Base-by-base conservation (phyloP, 2,797 vertebrate genomes). In the Ciconia nigra region DNA sequence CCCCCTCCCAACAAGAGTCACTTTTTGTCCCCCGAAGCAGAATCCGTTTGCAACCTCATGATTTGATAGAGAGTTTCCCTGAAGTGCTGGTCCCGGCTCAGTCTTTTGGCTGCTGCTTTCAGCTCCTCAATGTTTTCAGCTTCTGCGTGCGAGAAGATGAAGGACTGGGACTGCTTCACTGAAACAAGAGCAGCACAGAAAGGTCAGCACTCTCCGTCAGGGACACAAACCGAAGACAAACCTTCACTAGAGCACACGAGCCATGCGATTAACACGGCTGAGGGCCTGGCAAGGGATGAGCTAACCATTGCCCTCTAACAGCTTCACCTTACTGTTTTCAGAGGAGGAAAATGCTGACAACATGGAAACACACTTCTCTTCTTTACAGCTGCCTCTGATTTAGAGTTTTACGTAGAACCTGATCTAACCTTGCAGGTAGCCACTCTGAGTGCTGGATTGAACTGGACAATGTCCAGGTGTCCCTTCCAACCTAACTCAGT, bases 81-180 rank as follows among this genome's bases (percentile, higher is more conserved):
- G 97, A 99, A 99, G 96, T 96, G 98, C 97, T 99, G 99, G 98
- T 99, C 99, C 9, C 98, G 97, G 89, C 98, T 99, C 87, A 99
- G 97, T 44, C 97, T 98, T 59, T 97, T 98, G 31, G 99, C 99
- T 29, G 98, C 98, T 83, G 99, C 99, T 96, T 98, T 98, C 94
- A 99, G 98, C 69, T 99, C 99, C 92, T 99, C 99, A 26, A 99
- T 97, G 93, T 98, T 98, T 94, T 97, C 94, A 67, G 97, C 96
- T 35, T 99, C 98, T 7, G 96, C 39, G 3, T 96, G 97, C 0
- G 98, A 96, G 18, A 98, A 98, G 47, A 98, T 98, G 85, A 99
- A 99, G 4, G 99, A 99, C 97, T 99, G 98, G 10, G 99, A 99
- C 57, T 99, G 99, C 97, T 99, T 99, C 95, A 99, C 99, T 99